Conservation (phyloP, 2,888 invertebrate species). For the Norana najaformis region DNA sequence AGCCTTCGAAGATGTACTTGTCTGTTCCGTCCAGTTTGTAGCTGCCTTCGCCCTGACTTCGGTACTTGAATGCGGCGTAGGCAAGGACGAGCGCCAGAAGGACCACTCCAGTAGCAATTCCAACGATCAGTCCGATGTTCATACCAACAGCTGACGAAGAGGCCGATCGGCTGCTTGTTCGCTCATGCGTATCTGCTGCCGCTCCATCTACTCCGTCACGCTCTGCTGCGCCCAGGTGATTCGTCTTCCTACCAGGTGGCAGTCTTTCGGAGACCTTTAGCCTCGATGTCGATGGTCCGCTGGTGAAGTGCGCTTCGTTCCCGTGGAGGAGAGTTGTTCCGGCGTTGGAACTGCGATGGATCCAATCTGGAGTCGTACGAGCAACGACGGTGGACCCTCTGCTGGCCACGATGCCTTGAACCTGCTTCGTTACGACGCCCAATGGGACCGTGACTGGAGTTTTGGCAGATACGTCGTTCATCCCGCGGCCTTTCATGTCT, state of each 20-base stretch:
- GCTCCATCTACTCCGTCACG: neutral
- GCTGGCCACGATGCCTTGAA: no score
- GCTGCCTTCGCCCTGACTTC: conserved; percentile 73
- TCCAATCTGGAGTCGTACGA: neutral
- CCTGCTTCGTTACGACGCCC: neutral
- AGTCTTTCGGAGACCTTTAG: neutral
- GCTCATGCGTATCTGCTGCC: neutral
- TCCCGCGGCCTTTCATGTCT: neutral
- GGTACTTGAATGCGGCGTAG: conserved; percentile 66
- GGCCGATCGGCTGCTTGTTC: neutral
- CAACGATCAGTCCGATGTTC: conserved; percentile 71
- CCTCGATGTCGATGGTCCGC: neutral
- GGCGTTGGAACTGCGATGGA: neutral
- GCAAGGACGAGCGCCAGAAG: conserved; percentile 82
- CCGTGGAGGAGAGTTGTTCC: neutral
- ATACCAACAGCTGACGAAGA: neutral
- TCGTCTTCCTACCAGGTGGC: neutral
- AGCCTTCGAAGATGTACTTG: conserved; percentile 65
- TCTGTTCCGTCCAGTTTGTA: conserved; percentile 90
- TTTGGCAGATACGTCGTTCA: neutral
- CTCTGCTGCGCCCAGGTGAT: conserved; percentile 1
- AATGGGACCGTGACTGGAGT: neutral
- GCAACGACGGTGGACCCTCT: neutral
- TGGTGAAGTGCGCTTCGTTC: neutral
- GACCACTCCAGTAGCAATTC: conserved; percentile 86